Evolutionary conservation across 2,888 invertebrate species (phyloP).

Genomic region (Abrostola tripartita): DNA sequence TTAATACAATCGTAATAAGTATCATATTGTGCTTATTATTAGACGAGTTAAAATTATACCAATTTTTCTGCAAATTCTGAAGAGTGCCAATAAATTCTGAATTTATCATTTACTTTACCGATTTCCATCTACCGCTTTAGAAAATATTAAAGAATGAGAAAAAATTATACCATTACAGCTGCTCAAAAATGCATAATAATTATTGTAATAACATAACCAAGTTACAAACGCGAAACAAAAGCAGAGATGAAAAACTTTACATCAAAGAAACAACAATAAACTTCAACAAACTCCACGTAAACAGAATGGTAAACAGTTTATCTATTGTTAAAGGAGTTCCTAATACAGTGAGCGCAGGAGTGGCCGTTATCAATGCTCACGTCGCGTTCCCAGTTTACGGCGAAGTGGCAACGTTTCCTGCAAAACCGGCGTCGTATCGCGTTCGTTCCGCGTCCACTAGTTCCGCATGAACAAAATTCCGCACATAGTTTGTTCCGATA

Average conservation of each 20-base stretch:
- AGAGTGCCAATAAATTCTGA: too few species aligned
- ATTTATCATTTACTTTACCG: too few species aligned
- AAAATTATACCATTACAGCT: too few species aligned
- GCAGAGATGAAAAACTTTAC: not conserved
- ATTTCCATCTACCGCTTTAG: too few species aligned
- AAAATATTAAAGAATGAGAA: too few species aligned
- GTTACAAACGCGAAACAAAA: not conserved
- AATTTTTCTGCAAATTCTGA: too few species aligned
- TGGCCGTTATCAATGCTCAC: constrained; percentile 57
- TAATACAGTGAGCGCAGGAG: constrained; percentile 41
- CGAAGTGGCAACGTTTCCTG: constrained; percentile 68
- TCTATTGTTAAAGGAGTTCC: constrained; percentile 37
- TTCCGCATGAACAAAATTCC: constrained; percentile 67
- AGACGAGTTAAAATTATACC: too few species aligned
- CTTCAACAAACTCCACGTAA: constrained; percentile 15
- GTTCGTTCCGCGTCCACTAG: constrained; percentile 67
- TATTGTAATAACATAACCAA: not conserved
- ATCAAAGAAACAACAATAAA: constrained; percentile 9
- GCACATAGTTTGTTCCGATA: constrained; percentile 59
- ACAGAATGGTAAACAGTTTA: constrained; percentile 23
- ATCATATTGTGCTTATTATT: too few species aligned
- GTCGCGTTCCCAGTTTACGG: constrained; percentile 59
- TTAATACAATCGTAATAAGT: too few species aligned
- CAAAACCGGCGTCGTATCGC: constrained; percentile 68
- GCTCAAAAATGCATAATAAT: too few species aligned